A percentile compares a stretch with the other conserved stretches of the same genome.
phyloP scores from a whole-genome alignment of 2,888 invertebrate genomes.

The Heteromyza rotundicornis region DNA sequence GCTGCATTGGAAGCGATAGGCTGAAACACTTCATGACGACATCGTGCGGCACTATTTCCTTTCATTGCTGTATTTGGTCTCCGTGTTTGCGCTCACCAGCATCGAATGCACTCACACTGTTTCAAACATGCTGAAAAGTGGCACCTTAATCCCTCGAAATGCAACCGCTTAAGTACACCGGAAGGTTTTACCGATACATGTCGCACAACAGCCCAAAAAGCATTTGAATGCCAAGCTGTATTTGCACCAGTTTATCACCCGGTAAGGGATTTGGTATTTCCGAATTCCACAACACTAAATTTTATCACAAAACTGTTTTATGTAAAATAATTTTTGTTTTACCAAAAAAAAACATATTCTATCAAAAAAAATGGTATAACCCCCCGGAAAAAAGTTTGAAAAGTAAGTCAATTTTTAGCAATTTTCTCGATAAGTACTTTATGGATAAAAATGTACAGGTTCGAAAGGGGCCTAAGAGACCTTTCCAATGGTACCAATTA shows the following conservation, averaged over 20 bases:
- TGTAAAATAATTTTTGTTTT: too few species aligned
- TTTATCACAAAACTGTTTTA: too few species aligned
- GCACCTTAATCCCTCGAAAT: slow-evolving; percentile 69
- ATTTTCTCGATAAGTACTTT: too few species aligned
- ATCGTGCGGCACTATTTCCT: slow-evolving; percentile 71
- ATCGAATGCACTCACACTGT: slow-evolving; percentile 89
- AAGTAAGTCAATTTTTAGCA: too few species aligned
- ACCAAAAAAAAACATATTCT: too few species aligned
- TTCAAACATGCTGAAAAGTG: slow-evolving; percentile 79
- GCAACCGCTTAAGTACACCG: slow-evolving; percentile 80
- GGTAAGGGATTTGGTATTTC: slow-evolving; percentile 68
- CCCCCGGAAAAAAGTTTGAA: too few species aligned
- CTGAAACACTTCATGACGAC: slow-evolving; percentile 87
- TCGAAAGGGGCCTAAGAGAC: too few species aligned
- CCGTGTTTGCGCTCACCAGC: slow-evolving; percentile 79
- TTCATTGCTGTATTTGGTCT: slow-evolving; percentile 78
- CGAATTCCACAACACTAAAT: slow-evolving; percentile 73
- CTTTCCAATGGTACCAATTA: too few species aligned
- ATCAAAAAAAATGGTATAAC: too few species aligned
- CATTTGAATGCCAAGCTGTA: slow-evolving; percentile 83
- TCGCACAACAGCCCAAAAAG: slow-evolving; percentile 88
- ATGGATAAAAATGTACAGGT: too few species aligned
- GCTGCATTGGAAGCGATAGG: slow-evolving; percentile 66
- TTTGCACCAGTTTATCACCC: slow-evolving; percentile 74
- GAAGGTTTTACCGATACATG: slow-evolving; percentile 90